phyloP scores from a whole-genome alignment of 1,140 invertebrate species.

The Amyelois transitella region DNA sequence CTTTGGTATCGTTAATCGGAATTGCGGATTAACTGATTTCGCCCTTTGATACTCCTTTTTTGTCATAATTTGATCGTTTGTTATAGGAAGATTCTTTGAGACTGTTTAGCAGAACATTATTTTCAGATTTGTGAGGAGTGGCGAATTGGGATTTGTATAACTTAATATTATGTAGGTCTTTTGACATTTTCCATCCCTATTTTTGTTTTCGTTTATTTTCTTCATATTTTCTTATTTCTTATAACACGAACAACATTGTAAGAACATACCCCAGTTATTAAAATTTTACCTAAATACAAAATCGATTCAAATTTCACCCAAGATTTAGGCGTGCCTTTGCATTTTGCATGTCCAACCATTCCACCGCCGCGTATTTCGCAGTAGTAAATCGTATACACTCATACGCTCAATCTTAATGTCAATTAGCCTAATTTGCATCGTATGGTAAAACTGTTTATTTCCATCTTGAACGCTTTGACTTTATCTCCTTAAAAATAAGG shows the following conservation, averaged over 20 bases:
- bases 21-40: neutral
- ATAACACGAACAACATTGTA: no score
- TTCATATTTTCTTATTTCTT: no score
- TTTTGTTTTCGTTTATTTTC: no score
- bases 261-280: no score
- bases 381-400: conserved; percentile 1
- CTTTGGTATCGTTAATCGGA: neutral
- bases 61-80: neutral
- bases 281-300: no score
- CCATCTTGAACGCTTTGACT: neutral
- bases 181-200: no score
- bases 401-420: conserved; percentile 19
- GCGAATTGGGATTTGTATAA: no score
- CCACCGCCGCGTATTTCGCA: neutral
- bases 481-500: neutral
- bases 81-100: no score
- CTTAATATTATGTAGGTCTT: no score
- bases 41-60: neutral
- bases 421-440: conserved; percentile 24
- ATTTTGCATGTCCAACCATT: neutral
- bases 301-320: neutral
- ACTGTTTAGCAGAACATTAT: no score
- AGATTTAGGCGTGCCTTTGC: neutral
- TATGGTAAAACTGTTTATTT: neutral
- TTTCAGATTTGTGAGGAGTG: no score